phyloP scores from a whole-genome alignment of 1,140 invertebrate species.

The Myzus persicae region DNA sequence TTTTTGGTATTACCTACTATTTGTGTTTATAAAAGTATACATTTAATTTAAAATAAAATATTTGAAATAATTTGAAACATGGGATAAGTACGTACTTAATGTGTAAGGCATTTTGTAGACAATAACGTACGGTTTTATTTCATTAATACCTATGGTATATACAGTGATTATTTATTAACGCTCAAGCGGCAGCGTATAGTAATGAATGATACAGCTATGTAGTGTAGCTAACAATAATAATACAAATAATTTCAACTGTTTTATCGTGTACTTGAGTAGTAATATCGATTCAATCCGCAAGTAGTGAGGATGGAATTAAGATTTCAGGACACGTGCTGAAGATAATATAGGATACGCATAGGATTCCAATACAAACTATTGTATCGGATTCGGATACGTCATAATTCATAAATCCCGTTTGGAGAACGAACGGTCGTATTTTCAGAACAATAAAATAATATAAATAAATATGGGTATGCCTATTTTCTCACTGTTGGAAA shows the following conservation, averaged over 20 bases:
- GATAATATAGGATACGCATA: neutral
- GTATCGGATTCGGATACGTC: neutral
- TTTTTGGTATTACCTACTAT: neutral
- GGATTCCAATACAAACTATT: neutral
- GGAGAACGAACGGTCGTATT: neutral
- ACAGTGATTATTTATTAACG: neutral
- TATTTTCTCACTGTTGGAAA: neutral
- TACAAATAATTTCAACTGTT: neutral
- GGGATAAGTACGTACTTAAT: neutral
- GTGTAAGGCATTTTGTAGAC: neutral
- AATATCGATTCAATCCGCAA: neutral
- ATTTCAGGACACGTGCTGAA: neutral
- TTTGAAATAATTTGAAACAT: no score
- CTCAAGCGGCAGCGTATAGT: neutral
- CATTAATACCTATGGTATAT: neutral
- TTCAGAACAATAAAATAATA: neutral
- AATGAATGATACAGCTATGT: neutral
- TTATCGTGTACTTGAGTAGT: neutral
- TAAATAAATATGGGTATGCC: neutral
- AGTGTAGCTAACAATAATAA: neutral
- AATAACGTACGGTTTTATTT: neutral
- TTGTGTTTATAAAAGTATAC: neutral
- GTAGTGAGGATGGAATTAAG: neutral
- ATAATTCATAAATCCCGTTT: slow-evolving; percentile 6
- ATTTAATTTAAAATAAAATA: neutral